A percentile compares a stretch with the other conserved stretches of the same genome.
These are phyloP conservation scores for Orthonychiurus folsomi DNA, from an alignment of 2,888 invertebrate species.

Conservation along the genomic window DNA sequence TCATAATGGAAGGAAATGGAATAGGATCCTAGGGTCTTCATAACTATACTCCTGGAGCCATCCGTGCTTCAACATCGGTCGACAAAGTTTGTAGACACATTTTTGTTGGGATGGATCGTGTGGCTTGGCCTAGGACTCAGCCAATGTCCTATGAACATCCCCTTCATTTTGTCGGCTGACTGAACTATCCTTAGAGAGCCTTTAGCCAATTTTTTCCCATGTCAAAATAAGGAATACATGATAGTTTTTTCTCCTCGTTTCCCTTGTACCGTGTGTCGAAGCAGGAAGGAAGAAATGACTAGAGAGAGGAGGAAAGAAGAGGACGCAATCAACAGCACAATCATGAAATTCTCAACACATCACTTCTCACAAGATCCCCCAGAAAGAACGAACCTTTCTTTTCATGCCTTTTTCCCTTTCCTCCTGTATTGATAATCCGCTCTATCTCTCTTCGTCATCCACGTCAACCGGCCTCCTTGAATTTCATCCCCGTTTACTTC, in stretches of 20 bases:
- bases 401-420: neutral
- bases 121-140: neutral
- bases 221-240: slow-evolving; percentile 7
- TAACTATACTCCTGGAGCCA: too few species aligned
- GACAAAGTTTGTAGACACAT: too few species aligned
- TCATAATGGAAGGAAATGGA: slow-evolving; percentile 9
- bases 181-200: slow-evolving; percentile 13
- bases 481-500: neutral
- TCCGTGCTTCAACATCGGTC: too few species aligned
- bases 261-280: too few species aligned
- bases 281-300: neutral
- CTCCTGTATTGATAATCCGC: neutral
- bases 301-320: neutral
- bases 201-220: slow-evolving; percentile 16
- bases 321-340: slow-evolving; percentile 12
- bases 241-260: neutral
- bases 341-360: slow-evolving; percentile 16
- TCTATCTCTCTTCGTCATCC: neutral
- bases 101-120: too few species aligned
- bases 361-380: slow-evolving; percentile 14
- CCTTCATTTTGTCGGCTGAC: slow-evolving; percentile 15
- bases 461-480: neutral
- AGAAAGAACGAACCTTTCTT: slow-evolving; percentile 5
- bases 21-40: neutral
- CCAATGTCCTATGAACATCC: neutral